Conservation (phyloP, 2,888 invertebrate genomes). For the Dicyrtomina minuta region DNA sequence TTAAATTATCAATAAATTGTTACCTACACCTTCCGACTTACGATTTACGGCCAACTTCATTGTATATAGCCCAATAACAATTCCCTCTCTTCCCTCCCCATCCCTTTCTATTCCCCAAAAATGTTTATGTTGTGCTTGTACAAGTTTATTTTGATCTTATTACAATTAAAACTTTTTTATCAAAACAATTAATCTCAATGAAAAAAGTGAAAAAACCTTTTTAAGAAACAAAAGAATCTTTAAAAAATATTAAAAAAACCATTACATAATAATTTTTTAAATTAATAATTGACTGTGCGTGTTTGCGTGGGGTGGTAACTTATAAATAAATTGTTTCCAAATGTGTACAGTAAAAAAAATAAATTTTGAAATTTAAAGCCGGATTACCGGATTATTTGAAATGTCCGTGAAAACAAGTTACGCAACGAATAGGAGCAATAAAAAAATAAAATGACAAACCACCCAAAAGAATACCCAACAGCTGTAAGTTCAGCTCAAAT, state of each 20-base stretch:
- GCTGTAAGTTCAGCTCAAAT: too few species aligned
- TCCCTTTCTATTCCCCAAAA: conserved; percentile 29
- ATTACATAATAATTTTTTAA: too few species aligned
- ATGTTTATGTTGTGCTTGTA: conserved; percentile 43
- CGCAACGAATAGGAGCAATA: neutral
- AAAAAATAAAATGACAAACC: neutral
- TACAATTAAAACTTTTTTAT: too few species aligned
- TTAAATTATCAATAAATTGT: too few species aligned
- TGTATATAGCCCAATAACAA: too few species aligned
- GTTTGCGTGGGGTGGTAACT: conserved; percentile 48
- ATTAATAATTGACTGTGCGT: conserved; percentile 41
- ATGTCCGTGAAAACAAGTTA: neutral
- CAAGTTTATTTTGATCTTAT: neutral
- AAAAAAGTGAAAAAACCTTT: conserved; percentile 19
- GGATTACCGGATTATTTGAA: too few species aligned
- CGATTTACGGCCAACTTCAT: too few species aligned
- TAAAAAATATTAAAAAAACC: too few species aligned
- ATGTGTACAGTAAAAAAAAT: conserved; percentile 22
- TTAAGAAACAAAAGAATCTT: conserved; percentile 23
- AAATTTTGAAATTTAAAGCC: neutral
- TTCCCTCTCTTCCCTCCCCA: conserved; percentile 19
- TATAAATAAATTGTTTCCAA: conserved; percentile 27
- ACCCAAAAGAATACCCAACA: too few species aligned
- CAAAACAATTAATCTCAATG: conserved; percentile 4
- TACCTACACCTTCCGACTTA: too few species aligned